Base-by-base conservation (phyloP, 1,140 invertebrate species). In the Ceratosolen fusciceps region DNA sequence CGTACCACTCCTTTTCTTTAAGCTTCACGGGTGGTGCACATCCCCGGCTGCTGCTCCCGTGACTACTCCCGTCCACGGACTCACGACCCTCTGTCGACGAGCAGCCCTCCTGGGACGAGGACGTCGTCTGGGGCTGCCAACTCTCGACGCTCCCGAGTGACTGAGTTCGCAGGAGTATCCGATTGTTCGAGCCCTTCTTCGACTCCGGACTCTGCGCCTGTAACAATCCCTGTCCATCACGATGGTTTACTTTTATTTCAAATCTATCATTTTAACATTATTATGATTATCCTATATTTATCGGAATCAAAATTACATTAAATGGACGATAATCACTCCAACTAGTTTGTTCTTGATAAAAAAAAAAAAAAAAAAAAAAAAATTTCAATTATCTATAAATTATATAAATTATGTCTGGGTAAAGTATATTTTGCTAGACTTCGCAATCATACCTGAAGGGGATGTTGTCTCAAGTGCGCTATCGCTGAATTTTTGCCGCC, bases 1-100 rank as follows among this genome's bases (percentile, higher is more conserved):
- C 94, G 85, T 94, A 94, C 94, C 94, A 95, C 72, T 94, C 93
- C 83, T 94, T 95, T 82, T 94, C 93, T 75, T 85, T 87, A 9
- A 82, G 82, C 74, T 87, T 85, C 14, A 34, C 90, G 90, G 73
- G 88, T 4, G 14, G 29, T 9, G 37, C 0, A 84, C 83, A 90
- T 90, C n/a, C 74, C 47, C 80, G n/a, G n/a, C n/a, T n/a, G n/a
- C n/a, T n/a, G n/a, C n/a, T n/a, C n/a, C n/a, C n/a, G n/a, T n/a
- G 77, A 19, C 58, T 82, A 68, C 78, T 71, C 77, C 83, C 82
- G 52, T 81, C 77, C 29, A 85, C 86, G 43, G 86, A 86, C 84
- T 80, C 86, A 84, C 37, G 86, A 84, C 79, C 84, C 85, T 49
- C 85, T 83, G 82, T 82, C 83, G 81, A n/a, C 67, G 80, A 79